Base-by-base conservation (phyloP, 2,797 vertebrate species). In the Neostethus bicornis region DNA sequence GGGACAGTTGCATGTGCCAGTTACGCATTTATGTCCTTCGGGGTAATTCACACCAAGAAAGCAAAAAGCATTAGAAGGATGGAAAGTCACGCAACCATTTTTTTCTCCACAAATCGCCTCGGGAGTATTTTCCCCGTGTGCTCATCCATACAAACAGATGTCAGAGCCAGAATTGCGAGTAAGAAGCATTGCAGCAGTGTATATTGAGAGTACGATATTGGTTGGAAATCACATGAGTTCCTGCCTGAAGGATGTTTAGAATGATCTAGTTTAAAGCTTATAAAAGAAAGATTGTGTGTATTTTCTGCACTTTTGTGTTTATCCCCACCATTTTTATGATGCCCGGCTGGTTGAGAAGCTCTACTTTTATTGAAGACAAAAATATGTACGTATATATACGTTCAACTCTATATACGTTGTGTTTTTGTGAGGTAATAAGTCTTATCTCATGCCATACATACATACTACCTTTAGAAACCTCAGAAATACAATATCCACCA, bases 141-240 rank as follows among this genome's bases (percentile, higher is more conserved):
- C 71, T 86, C 73, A 62, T 77, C 79, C 72, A 46, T 46, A 77
- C 73, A 80, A 81, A 83, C 84, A 83, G 85, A 87, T 86, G 87
- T 83, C 85, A 71, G 61, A 47, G 57, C 62, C 57, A 35, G 58
- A 72, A 73, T 7, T 44, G 63, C 61, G 71, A 44, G 64, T 74
- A 73, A 75, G 51, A 81, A 58, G 49, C 69, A 75, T 74, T 35
- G 16, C 43, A 64, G 61, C 71, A 43, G 70, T 38, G 66, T 78
- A 75, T 74, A 77, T 54, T 24, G 54, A 78, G 68, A 77, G 67
- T 55, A 65, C 65, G 70, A 79, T 78, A 79, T 71, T 71, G 52
- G 53, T 67, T 32, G 53, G 56, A 73, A 84, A 81, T 85, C 79
- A 77, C 80, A 86, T 79, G 75, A 70, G 69, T 58, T 64, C 50